These are phyloP conservation scores for Poeciliopsis retropinna DNA, from an alignment of 2,113 vertebrate genomes.

Conservation along the genomic window DNA sequence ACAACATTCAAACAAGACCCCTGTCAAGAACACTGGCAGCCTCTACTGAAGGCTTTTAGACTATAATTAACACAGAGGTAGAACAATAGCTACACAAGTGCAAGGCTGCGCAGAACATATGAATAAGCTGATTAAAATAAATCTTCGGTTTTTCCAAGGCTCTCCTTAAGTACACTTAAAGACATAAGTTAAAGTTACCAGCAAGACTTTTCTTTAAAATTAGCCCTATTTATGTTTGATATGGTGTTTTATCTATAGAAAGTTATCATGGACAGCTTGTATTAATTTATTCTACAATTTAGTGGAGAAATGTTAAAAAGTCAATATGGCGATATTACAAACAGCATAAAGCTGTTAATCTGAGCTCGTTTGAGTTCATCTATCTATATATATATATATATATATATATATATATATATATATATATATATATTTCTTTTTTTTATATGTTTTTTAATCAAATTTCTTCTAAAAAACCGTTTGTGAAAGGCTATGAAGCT, in stretches of 20 bases:
- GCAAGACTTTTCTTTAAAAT: neutral
- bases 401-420: too few species aligned
- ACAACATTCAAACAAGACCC: slow-evolving; percentile 40
- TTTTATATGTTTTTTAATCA: neutral
- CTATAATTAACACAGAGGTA: slow-evolving; percentile 31
- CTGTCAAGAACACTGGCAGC: slow-evolving; percentile 27
- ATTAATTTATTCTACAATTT: neutral
- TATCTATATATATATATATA: too few species aligned
- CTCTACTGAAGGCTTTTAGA: neutral
- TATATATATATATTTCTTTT: too few species aligned
- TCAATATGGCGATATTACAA: neutral
- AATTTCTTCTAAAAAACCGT: neutral
- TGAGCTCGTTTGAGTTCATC: neutral
- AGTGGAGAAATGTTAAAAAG: neutral
- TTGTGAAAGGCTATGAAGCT: neutral
- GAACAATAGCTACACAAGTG: slow-evolving; percentile 21
- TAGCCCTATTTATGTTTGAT: neutral
- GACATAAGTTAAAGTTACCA: neutral
- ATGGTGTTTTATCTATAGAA: neutral
- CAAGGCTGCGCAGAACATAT: neutral
- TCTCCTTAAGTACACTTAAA: neutral
- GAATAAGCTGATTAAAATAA: neutral
- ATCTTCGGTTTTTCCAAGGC: neutral
- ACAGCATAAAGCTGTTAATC: neutral
- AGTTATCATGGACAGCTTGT: neutral